phyloP scores from a whole-genome alignment of 2,888 invertebrate species.

The Trichopria drosophilae region DNA sequence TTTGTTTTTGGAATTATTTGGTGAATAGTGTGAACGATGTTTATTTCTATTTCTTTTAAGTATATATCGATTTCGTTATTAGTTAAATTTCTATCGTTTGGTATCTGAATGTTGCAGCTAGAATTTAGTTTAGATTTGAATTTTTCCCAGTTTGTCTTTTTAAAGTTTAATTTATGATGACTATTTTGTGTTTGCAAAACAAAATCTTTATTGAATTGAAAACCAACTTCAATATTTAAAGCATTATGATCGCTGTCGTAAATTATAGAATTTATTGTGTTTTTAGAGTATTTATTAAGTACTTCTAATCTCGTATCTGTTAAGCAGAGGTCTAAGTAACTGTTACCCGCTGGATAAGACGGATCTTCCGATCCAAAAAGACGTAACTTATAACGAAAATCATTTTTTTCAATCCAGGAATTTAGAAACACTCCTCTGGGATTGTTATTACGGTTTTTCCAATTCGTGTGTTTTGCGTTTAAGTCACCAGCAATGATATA shows the following conservation, averaged over 20 bases:
- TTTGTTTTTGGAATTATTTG: conserved; percentile 7
- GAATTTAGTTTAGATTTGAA: conserved; percentile 11
- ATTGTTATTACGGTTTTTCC: conserved; percentile 22
- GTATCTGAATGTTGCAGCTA: neutral
- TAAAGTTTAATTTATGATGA: conserved; percentile 7
- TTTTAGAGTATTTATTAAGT: neutral
- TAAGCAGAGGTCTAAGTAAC: conserved; percentile 24
- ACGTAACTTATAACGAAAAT: conserved; percentile 4
- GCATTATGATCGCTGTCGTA: conserved; percentile 27
- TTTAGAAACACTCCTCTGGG: conserved; percentile 4
- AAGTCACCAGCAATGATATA: conserved; percentile 32
- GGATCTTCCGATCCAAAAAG: conserved; percentile 16
- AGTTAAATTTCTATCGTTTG: conserved; percentile 11
- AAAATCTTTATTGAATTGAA: neutral
- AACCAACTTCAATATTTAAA: neutral
- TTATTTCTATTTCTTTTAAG: neutral
- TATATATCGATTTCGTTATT: conserved; percentile 11
- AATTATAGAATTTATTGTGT: conserved; percentile 7
- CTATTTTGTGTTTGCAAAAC: neutral
- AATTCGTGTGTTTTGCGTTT: conserved; percentile 29
- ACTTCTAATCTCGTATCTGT: conserved; percentile 17
- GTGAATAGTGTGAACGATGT: conserved; percentile 6
- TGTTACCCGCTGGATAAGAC: conserved; percentile 15
- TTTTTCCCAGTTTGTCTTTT: conserved; percentile 23
- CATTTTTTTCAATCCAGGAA: conserved; percentile 16